Conservation (phyloP, 2,797 vertebrate genomes). For the Bradypodion pumilum region DNA sequence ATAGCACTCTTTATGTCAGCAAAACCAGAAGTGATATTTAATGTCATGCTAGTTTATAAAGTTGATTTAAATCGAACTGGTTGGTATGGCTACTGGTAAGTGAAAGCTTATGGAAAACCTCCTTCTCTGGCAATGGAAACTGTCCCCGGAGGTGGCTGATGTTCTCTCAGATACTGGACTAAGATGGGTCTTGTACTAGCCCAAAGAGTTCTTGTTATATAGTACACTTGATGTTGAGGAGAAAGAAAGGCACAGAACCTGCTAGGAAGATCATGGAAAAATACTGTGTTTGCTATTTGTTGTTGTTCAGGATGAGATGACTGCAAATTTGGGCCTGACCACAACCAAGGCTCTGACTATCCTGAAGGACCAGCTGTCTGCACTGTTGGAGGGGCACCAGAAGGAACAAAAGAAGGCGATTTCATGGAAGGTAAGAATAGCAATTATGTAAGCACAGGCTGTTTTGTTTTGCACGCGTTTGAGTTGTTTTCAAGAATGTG, state of each 20-base stretch:
- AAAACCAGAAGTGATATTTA: too few relatives aligned
- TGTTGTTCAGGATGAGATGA: constrained; percentile 81
- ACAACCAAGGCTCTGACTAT: constrained; percentile 88
- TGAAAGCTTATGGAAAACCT: too few relatives aligned
- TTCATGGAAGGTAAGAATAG: constrained; percentile 80
- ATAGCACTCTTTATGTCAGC: too few relatives aligned
- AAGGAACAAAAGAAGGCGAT: constrained; percentile 74
- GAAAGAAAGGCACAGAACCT: not conserved
- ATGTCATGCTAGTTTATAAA: too few relatives aligned
- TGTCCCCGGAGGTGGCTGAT: too few relatives aligned
- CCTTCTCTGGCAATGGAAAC: too few relatives aligned
- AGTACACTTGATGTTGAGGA: not conserved
- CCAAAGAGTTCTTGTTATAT: not conserved
- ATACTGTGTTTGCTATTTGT: constrained; percentile 37
- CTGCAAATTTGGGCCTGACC: constrained; percentile 86
- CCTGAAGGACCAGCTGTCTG: constrained; percentile 88
- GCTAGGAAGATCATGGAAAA: constrained; percentile 12
- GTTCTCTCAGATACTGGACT: not conserved
- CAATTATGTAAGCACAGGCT: not conserved
- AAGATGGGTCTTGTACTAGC: not conserved
- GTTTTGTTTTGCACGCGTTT: not conserved
- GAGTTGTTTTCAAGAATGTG: not conserved
- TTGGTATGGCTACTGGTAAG: too few relatives aligned
- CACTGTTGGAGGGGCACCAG: constrained; percentile 87
- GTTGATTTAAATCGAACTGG: too few relatives aligned